Percentiles rank a stretch among this genome's conserved stretches.
phyloP scores from a whole-genome alignment of 2,888 invertebrate genomes.

The Megamerina dolium region DNA sequence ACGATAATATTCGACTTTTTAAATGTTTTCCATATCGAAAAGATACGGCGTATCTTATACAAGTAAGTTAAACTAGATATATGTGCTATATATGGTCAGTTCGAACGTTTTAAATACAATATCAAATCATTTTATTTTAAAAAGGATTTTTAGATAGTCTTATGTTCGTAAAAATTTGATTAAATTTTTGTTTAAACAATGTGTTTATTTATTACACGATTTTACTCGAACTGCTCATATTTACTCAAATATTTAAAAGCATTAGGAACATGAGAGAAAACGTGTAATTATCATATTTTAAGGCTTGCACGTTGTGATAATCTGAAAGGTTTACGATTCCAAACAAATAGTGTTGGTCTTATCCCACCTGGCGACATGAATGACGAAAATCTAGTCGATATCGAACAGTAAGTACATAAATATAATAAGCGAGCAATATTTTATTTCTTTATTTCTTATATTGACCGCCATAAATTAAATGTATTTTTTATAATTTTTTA shows the following conservation, averaged over 20 bases:
- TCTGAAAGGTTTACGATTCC: conserved; percentile 42
- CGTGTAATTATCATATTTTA: neutral
- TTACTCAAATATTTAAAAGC: too few species aligned
- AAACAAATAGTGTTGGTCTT: conserved; percentile 43
- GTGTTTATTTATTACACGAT: too few species aligned
- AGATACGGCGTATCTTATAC: conserved; percentile 43
- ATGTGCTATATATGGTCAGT: neutral
- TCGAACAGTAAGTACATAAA: conserved; percentile 40
- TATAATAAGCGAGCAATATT: neutral
- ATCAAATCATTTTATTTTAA: too few species aligned
- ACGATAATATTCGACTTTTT: conserved; percentile 44
- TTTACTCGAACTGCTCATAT: too few species aligned
- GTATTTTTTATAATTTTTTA: conserved; percentile 20
- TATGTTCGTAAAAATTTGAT: too few species aligned
- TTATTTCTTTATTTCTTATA: conserved; percentile 2
- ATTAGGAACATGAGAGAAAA: too few species aligned
- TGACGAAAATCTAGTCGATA: conserved; percentile 41
- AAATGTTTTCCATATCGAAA: conserved; percentile 45
- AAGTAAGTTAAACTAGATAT: conserved; percentile 32
- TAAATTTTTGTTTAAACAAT: too few species aligned
- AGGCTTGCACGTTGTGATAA: conserved; percentile 46
- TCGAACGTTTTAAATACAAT: too few species aligned
- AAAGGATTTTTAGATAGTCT: too few species aligned
- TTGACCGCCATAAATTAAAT: neutral
- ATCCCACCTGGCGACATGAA: conserved; percentile 39